These are phyloP conservation scores for Acrocephalus scirpaceus DNA, from an alignment of 2,797 vertebrate species.

Conservation along the genomic window DNA sequence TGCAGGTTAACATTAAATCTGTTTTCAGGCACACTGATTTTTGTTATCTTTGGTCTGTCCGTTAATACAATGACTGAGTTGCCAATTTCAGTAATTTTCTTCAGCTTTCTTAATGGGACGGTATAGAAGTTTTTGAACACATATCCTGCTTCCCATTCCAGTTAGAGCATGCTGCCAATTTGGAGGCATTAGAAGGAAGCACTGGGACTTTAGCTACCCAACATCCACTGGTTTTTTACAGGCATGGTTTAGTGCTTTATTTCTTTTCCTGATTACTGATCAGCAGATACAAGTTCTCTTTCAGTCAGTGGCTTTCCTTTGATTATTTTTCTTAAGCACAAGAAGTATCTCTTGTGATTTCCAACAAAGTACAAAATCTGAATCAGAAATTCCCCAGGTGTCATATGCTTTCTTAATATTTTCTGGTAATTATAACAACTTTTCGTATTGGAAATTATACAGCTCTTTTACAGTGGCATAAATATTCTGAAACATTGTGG, in stretches of 20 bases:
- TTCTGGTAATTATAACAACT: conserved; percentile 69
- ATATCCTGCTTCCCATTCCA: not conserved
- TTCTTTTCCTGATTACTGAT: not conserved
- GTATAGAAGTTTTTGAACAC: not conserved
- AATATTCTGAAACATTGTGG: conserved; percentile 68
- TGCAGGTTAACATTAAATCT: not conserved
- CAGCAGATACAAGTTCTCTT: not conserved
- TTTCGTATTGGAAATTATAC: conserved; percentile 63
- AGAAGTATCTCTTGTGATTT: conserved; percentile 41
- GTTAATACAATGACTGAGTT: not conserved
- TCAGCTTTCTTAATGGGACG: not conserved
- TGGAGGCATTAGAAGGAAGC: not conserved
- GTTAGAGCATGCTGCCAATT: not conserved
- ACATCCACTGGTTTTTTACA: not conserved
- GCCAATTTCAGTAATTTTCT: not conserved
- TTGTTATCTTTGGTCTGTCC: not conserved
- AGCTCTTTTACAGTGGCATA: conserved; percentile 62
- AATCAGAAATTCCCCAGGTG: conserved; percentile 57
- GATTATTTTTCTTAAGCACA: conserved; percentile 3
- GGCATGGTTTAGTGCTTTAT: not conserved
- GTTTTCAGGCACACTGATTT: not conserved
- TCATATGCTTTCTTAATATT: conserved; percentile 63
- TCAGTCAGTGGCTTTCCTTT: conserved; percentile 53
- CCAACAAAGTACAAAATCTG: conserved; percentile 56
- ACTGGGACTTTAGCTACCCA: not conserved